Evolutionary conservation across 2,888 invertebrate species (phyloP), one percentile per base, ranked within the genome.

Genomic region (Plutella xylostella): DNA sequence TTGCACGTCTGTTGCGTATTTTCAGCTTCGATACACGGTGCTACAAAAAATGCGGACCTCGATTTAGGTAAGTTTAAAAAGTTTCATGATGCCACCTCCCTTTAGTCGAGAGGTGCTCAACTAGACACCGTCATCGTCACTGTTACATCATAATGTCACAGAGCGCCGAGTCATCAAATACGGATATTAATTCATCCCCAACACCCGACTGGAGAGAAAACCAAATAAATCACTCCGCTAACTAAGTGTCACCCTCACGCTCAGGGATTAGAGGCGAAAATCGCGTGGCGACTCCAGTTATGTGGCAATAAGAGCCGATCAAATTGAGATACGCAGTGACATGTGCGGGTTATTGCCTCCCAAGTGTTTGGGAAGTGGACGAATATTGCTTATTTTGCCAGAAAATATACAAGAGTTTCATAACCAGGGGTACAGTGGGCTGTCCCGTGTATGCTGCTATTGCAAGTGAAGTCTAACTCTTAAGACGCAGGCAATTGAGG

Each of bases 271-370:
- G 9, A 22, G 28, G 25, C 17, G 15, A 28, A 7, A 25, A 25
- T 25, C 15, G 19, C 9, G 2, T 22, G 25, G 39, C 39, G 19
- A 17, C 2, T 9, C 9, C 15, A 19, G 18, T 30, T 41, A 41
- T 41, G 19, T 41, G 31, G 45, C 50, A 57, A 61, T 61, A 60
- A 62, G 61, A 57, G 59, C 57, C 60, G 58, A 75, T 78, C 72
- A 71, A 73, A 80, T 79, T 79, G 79, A 77, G 76, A 77, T 76
- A 79, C 68, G 66, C 63, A 54, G 63, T 60, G 72, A 71, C 80
- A 80, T 79, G 80, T 79, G 80, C 73, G 60, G 59, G 68, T 77
- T 78, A 80, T 80, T 79, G 77, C 72, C 65, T 68, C 71, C 64
- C 72, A 71, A 79, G 80, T 79, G 76, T 78, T 77, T 79, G 77